Percentiles rank a stretch among this genome's conserved stretches.
phyloP scores from a whole-genome alignment of 2,113 vertebrate genomes.

The Dunckerocampus dactyliophorus region DNA sequence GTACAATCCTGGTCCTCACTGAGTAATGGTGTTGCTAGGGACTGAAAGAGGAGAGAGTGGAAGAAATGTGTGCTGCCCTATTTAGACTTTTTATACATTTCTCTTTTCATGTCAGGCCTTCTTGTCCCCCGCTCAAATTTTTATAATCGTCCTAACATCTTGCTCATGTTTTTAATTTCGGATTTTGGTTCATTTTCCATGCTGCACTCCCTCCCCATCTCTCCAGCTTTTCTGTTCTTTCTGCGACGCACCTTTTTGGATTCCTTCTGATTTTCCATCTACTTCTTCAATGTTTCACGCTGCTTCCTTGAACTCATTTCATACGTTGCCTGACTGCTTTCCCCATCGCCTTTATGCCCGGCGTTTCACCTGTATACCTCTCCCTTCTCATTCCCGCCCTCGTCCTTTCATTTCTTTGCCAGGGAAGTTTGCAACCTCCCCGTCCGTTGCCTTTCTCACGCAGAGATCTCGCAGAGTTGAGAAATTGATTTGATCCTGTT shows the following conservation, averaged over 20 bases:
- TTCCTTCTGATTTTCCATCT: background rate
- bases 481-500: no score
- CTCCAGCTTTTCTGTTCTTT: constrained; percentile 2
- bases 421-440: no score
- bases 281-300: constrained; percentile 3
- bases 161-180: constrained; percentile 16
- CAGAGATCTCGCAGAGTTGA: no score
- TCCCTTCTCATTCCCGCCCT: constrained; percentile 11
- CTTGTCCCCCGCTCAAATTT: constrained; percentile 19
- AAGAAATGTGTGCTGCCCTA: constrained; percentile 47
- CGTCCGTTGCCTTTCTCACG: no score
- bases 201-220: constrained; percentile 14
- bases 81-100: constrained; percentile 46
- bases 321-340: constrained; percentile 3
- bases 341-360: constrained; percentile 18
- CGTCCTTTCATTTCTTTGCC: no score
- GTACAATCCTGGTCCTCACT: constrained; percentile 43
- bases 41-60: constrained; percentile 43
- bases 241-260: constrained; percentile 1
- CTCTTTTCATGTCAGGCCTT: constrained; percentile 26
- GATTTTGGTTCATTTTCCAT: constrained; percentile 8
- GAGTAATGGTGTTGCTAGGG: constrained; percentile 55
- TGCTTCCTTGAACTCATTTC: constrained; percentile 17
- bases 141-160: constrained; percentile 19
- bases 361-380: constrained; percentile 36